Conservation (phyloP, 2,797 vertebrate genomes). For the Periparus ater region DNA sequence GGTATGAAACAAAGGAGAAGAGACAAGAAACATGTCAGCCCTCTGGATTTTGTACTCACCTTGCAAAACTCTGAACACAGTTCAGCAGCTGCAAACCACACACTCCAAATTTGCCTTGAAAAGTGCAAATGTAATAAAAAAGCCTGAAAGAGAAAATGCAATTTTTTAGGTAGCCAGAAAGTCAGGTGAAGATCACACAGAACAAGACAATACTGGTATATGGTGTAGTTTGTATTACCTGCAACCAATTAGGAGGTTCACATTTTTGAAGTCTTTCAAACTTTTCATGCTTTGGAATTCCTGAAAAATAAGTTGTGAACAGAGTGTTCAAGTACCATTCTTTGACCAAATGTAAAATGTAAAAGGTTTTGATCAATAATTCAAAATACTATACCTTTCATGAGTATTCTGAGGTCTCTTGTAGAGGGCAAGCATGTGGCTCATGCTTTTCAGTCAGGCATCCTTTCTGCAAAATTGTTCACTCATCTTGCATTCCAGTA, state of each 20-base stretch:
- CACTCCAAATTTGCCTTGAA: neutral
- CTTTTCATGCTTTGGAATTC: neutral
- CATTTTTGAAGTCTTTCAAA: neutral
- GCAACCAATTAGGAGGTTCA: neutral
- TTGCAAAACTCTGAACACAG: neutral
- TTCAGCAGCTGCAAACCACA: neutral
- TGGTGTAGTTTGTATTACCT: neutral
- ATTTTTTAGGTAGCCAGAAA: neutral
- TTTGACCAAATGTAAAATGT: neutral
- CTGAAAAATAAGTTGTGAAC: neutral
- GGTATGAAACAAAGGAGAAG: neutral
- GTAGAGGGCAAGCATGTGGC: neutral
- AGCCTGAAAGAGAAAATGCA: neutral
- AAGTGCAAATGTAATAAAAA: neutral
- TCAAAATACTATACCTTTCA: slow-evolving; percentile 39
- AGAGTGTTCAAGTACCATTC: neutral
- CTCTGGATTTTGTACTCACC: neutral
- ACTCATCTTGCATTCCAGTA: neutral
- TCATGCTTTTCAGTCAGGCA: neutral
- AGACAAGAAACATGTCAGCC: neutral
- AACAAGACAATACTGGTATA: neutral
- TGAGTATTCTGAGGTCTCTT: neutral
- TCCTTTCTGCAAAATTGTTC: neutral
- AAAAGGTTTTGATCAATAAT: neutral
- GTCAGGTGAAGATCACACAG: neutral